Conservation (phyloP, 2,888 invertebrate genomes). For the Nemurella pictetii region DNA sequence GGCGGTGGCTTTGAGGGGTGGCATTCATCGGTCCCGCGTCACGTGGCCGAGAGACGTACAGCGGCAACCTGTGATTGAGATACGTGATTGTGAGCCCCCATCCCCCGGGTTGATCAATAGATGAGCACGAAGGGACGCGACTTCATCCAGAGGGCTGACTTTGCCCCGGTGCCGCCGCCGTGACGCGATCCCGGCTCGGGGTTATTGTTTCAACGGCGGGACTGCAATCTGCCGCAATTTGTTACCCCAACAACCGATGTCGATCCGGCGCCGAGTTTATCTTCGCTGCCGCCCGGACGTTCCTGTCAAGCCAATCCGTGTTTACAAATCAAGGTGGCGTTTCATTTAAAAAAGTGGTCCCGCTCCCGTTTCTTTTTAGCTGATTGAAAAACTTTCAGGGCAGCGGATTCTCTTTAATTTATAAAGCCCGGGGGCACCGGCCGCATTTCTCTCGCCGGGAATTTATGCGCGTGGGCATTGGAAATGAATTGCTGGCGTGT, state of each 20-base stretch:
- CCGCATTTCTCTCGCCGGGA: not conserved
- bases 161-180: not conserved
- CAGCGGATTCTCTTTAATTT: not conserved
- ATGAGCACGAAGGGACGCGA: not conserved
- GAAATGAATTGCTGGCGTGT: not conserved
- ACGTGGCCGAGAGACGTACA: not conserved
- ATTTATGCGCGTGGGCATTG: not conserved
- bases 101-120: not conserved
- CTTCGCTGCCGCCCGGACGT: not conserved
- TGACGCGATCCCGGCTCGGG: not conserved
- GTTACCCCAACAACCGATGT: not conserved
- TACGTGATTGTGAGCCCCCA: not conserved
- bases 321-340: constrained; percentile 1
- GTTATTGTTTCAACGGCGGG: constrained; percentile 7
- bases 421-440: not conserved
- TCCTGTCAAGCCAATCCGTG: not conserved
- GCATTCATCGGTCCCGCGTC: not conserved
- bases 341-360: constrained; percentile 8
- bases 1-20: not conserved
- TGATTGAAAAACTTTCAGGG: constrained; percentile 9
- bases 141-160: not conserved
- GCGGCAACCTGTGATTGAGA: not conserved
- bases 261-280: not conserved
- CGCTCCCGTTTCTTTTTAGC: constrained; percentile 12
- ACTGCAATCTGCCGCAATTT: not conserved